A percentile compares a stretch with the other conserved stretches of the same genome.
Evolutionary conservation across 2,888 invertebrate genomes (phyloP).

Genomic region (Latrodectus hesperus): DNA sequence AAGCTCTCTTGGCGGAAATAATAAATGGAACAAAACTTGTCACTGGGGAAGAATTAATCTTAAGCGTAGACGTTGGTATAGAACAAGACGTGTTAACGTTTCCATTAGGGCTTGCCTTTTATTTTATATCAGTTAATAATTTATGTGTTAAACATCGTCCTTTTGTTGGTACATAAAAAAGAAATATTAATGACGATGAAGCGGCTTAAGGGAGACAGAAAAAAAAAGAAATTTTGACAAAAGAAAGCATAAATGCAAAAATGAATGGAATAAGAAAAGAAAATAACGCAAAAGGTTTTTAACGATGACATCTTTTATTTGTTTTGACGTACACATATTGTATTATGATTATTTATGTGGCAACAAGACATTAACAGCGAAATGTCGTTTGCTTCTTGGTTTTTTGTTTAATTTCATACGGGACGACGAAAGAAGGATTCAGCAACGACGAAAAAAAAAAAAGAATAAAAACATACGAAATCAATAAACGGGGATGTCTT

Average conservation of each 20-base stretch:
- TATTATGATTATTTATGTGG: conserved; percentile 69
- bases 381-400: conserved; percentile 34
- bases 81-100: conserved; percentile 65
- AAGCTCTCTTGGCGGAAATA: conserved; percentile 66
- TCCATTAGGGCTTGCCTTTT: conserved; percentile 60
- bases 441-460: neutral
- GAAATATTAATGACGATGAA: conserved; percentile 63
- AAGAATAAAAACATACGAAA: neutral
- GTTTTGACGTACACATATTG: conserved; percentile 68
- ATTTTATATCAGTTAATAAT: conserved; percentile 67
- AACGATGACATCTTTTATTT: conserved; percentile 68
- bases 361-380: conserved; percentile 58
- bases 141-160: conserved; percentile 69
- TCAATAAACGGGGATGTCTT: neutral
- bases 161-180: conserved; percentile 64
- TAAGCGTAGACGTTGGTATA: conserved; percentile 37
- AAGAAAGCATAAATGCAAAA: conserved; percentile 55
- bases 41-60: conserved; percentile 65
- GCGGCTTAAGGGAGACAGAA: conserved; percentile 27
- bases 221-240: conserved; percentile 36
- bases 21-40: conserved; percentile 68
- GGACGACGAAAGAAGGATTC: conserved; percentile 1
- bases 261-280: conserved; percentile 26
- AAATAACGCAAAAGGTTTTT: conserved; percentile 62
- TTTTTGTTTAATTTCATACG: conserved; percentile 34